A percentile compares a stretch with the other conserved stretches of the same genome.
These are phyloP conservation scores for Poecilia latipinna DNA, from an alignment of 2,113 vertebrate genomes.

Conservation along the genomic window DNA sequence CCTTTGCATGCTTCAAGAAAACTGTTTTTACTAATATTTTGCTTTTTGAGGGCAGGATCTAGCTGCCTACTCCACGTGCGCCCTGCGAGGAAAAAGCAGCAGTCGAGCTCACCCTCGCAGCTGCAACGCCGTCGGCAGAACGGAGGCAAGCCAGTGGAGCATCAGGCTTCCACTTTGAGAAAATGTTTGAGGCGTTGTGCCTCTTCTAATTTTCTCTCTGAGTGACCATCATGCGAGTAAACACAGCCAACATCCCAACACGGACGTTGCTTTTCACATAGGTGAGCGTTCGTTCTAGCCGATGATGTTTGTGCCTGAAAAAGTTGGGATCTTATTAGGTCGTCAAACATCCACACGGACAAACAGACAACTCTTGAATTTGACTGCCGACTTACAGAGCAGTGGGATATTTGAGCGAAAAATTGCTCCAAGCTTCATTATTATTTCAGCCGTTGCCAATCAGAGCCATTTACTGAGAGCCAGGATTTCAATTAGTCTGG, in stretches of 20 bases:
- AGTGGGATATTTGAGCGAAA: conserved; percentile 35
- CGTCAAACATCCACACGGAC: conserved; percentile 2
- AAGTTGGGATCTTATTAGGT: not conserved
- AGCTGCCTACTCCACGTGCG: not conserved
- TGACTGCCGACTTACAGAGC: conserved; percentile 52
- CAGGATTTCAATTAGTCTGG: conserved; percentile 73
- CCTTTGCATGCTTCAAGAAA: not conserved
- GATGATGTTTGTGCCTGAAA: not conserved
- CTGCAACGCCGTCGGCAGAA: not conserved
- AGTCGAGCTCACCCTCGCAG: not conserved
- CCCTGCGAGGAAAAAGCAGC: not conserved
- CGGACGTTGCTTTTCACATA: not conserved
- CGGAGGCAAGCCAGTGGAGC: not conserved
- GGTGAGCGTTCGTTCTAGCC: not conserved
- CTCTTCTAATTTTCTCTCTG: not conserved
- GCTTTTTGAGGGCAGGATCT: not conserved
- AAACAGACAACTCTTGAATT: conserved; percentile 17
- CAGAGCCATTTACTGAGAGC: conserved; percentile 62
- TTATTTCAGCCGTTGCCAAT: conserved; percentile 71
- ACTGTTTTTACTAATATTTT: not conserved
- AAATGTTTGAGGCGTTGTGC: not conserved
- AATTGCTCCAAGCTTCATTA: conserved; percentile 62
- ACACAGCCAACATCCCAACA: not conserved
- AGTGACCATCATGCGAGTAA: not conserved
- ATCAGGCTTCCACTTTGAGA: not conserved